These are phyloP conservation scores for Rhodeus uyekii DNA, from an alignment of 2,797 vertebrate genomes.

Conservation along the genomic window DNA sequence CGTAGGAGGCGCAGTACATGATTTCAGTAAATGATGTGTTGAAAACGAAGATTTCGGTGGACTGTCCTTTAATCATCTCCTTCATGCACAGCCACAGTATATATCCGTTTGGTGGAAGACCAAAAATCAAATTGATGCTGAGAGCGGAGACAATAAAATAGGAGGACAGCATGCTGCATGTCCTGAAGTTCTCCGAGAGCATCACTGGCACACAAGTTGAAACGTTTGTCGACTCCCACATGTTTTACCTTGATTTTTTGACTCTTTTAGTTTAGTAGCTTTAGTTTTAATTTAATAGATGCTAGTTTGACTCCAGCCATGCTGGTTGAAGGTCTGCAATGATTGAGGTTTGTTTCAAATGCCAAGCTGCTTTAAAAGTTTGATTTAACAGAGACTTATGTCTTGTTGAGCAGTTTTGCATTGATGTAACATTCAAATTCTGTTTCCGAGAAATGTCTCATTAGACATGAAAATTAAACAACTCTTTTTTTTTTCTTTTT, in stretches of 20 bases:
- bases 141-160: not conserved
- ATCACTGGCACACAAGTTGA: not conserved
- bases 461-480: no score
- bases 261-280: not conserved
- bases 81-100: conserved; percentile 13
- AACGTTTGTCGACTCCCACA: not conserved
- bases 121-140: not conserved
- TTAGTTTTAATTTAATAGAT: not conserved
- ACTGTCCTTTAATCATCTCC: conserved; percentile 8
- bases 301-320: not conserved
- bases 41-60: not conserved
- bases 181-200: not conserved
- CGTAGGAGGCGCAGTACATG: not conserved
- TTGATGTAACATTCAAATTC: no score
- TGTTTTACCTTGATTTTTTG: not conserved
- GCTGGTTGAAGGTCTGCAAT: not conserved
- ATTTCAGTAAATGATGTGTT: not conserved
- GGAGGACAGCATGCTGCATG: not conserved
- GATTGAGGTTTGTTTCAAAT: not conserved
- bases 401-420: no score
- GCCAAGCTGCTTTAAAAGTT: no score
- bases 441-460: no score
- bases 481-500: no score
- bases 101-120: conserved; percentile 8
- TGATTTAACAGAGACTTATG: no score